A percentile compares a stretch with the other conserved stretches of the same genome.
Conservation (phyloP, 2,113 vertebrate genomes). For the Calyptomena viridis region DNA sequence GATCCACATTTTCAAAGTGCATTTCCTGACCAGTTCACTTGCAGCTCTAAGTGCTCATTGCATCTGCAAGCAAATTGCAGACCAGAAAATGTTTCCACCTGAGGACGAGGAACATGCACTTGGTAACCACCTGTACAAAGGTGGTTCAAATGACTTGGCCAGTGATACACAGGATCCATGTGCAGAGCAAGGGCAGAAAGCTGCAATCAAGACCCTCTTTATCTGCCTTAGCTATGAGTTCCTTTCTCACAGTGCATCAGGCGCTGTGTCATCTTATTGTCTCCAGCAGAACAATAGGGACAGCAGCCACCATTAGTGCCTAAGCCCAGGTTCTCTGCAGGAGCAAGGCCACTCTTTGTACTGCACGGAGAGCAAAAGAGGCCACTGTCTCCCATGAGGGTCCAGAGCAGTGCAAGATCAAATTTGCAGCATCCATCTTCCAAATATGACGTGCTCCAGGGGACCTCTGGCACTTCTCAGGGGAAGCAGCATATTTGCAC, state of each 20-base stretch:
- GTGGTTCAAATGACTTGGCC: background rate
- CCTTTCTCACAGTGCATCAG: background rate
- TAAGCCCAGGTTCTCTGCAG: background rate
- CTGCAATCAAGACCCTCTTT: background rate
- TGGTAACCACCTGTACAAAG: background rate
- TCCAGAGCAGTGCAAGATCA: background rate
- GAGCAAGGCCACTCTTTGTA: background rate
- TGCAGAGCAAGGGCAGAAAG: background rate
- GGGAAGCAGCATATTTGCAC: background rate
- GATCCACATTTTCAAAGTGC: background rate
- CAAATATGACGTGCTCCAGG: background rate
- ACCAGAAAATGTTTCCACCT: background rate
- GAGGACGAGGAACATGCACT: background rate
- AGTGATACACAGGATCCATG: background rate
- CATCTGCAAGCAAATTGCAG: background rate
- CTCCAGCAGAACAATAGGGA: background rate
- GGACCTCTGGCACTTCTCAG: background rate
- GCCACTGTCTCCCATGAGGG: background rate
- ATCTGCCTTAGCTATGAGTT: background rate
- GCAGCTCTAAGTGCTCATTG: background rate
- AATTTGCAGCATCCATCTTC: background rate
- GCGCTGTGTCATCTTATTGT: fast-evolving
- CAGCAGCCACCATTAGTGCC: background rate
- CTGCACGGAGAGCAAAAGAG: fast-evolving
- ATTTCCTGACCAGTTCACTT: background rate